Evolutionary conservation across 2,797 vertebrate genomes (phyloP), one percentile per base, ranked within the genome.

Genomic region (Rhadinocentrus ornatus): DNA sequence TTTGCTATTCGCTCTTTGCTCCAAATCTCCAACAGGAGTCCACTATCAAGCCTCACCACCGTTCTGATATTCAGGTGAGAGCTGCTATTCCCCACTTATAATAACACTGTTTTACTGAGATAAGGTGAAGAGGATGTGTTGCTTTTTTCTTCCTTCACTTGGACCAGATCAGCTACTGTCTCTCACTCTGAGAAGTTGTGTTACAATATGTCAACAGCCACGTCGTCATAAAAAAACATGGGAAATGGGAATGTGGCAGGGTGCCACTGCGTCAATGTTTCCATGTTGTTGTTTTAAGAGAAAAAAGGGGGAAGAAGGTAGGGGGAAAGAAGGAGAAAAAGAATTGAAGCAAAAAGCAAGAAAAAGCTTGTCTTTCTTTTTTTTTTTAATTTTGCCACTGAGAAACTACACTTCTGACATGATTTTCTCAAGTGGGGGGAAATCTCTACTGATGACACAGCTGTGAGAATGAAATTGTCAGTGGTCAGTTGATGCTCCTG

Each of bases 361-460:
- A n/a, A 65, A 37, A 68, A 53, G 13, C 2, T 2, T 39, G 32
- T 35, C 55, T 50, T 26, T 66, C 44, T 65, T 39, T 64, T 44
- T 67, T 44, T 12, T 71, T 62, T 16, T n/a, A 44, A 48, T 35
- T 24, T 69, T 22, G 63, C 34, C 50, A 9, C 65, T 75, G 62
- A 1, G 2, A 10, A 27, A 22, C n/a, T 22, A 16, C 26, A 11
- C 79, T 68, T 75, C 50, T 56, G 31, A 78, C 73, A 73, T 71
- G 70, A 81, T 81, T 86, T 52, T 73, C 83, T 79, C 60, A 44
- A 86, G 86, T 83, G 75, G 72, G 69, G 73, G 67, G 58, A 78
- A 53, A 75, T 76, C 77, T 80, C 55, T 79, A 71, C 84, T 78
- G 79, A 88, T 79, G 80, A 80, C 73, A 84, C 78, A 71, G 75